Percentiles rank a stretch among this genome's conserved stretches.
phyloP scores from a whole-genome alignment of 1,140 invertebrate species.

The Temnothorax longispinosus region DNA sequence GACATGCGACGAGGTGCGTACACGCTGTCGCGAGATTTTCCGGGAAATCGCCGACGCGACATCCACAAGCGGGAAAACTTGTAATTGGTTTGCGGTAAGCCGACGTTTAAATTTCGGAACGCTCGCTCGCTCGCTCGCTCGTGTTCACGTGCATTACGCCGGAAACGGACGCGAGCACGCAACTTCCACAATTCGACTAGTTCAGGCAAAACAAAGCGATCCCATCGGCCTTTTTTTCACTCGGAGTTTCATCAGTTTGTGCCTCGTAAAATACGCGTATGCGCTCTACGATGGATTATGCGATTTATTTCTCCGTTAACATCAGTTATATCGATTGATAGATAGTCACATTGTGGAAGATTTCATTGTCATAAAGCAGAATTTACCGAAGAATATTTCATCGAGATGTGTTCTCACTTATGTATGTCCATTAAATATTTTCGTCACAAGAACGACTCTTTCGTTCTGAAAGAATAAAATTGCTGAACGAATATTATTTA shows the following conservation, averaged over 20 bases:
- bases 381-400: not conserved
- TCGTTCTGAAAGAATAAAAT: not conserved
- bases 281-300: conserved; percentile 15
- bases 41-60: conserved; percentile 55
- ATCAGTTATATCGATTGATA: conserved; percentile 4
- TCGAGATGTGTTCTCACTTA: not conserved
- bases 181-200: conserved; percentile 40
- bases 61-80: conserved; percentile 58
- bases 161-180: conserved; percentile 22
- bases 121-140: not conserved
- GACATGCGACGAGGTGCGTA: not conserved
- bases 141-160: conserved; percentile 29
- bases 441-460: not conserved
- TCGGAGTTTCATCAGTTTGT: conserved; percentile 19
- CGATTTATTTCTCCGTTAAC: conserved; percentile 6
- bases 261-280: conserved; percentile 20
- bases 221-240: conserved; percentile 39
- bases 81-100: conserved; percentile 65
- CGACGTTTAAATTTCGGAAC: conserved; percentile 64
- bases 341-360: not conserved
- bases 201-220: conserved; percentile 48
- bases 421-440: not conserved
- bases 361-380: not conserved
- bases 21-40: conserved; percentile 52
- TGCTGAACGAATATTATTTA: conserved; percentile 29